Base-by-base conservation (phyloP, 2,113 vertebrate genomes). In the Lipophrys pholis region DNA sequence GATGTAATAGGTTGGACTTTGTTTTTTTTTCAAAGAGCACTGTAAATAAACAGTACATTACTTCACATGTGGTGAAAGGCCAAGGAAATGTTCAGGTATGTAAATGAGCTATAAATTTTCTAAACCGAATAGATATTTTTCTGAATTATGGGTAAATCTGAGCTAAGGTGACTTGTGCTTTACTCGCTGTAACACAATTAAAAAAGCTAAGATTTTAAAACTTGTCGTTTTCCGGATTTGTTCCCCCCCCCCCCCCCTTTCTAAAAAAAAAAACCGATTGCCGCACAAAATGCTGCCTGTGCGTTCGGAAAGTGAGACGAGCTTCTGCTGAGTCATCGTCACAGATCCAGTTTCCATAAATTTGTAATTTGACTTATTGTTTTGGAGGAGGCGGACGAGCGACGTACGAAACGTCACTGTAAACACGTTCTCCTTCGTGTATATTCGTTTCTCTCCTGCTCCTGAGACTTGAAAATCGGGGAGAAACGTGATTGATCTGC, bases 111-210 rank as follows among this genome's bases (percentile, higher is more conserved):
- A 54, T 39, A 40, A 54, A 45, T 70, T 78, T 81, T 78, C 68
- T 66, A 76, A 71, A 61, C 5, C 61, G 12, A 9, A 78, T 66
- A 48, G 30, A 60, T 75, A 72, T 88, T 86, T 86, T 83, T 81
- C 45, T 51, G 71, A 82, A 71, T 74, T 75, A 2, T 43, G 30
- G 55, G n/a, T 78, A 42, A 65, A 39, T 59, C 7, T 56, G 69
- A 72, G 50, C 76, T 61, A 17, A 73, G 51, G 46, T 73, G 16
- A 80, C 49, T 69, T n/a, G 50, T 56, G 76, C 65, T 83, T 79
- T 85, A 76, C 43, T 85, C 8, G 21, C 51, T 76, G 69, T 67
- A 51, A 76, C 58, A 63, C 62, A 85, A 70, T 83, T 61, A 85
- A 76, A 52, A 52, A 55, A 71, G 68, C 42, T 54, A 51, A 69